Evolutionary conservation across 2,888 invertebrate genomes (phyloP), one percentile per base, ranked within the genome.

Genomic region (Pseudolycoriella hygida): DNA sequence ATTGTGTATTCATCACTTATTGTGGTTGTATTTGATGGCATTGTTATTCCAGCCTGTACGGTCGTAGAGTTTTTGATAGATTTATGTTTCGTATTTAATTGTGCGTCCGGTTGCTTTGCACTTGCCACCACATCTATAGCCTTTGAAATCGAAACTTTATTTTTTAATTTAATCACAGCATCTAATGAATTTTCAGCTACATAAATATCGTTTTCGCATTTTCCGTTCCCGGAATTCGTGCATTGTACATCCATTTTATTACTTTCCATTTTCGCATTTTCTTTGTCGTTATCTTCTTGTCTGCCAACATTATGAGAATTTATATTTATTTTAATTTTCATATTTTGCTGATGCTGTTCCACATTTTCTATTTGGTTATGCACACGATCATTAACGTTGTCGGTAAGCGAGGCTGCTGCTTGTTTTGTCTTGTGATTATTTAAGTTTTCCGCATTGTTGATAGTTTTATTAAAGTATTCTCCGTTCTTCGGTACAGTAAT

Each of bases 401-500:
- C 25, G 25, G 25, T 8, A 8, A 25, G 25, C 5, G 25, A 25
- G 8, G 18, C 44, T 19, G 30, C 39, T 34, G 14, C 3, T n/a
- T 44, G n/a, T 31, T 43, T 37, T 17, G 19, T 19, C n/a, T 20
- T 30, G 47, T 38, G 47, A 48, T 39, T 39, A 17, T 39, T 14
- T 39, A 39, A 39, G 39, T 39, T 39, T 39, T 15, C 17, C 17
- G 39, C 39, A 39, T 39, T 39, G 39, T 39, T 39, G 39, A 39
- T 39, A 39, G 39, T 39, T 39, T 39, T 39, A 39, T 39, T 39
- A 17, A 11, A n/a, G 39, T 39, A 8, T 25, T 25, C 17, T 10
- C 39, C 6, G 11, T 17, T 14, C 10, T 15, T 39, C 39, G 17
- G 17, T 15, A 39, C 17, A 6, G 17, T 39, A 17, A 39, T 39